These are phyloP conservation scores for Zingel zingel DNA, from an alignment of 2,113 vertebrate genomes.

Conservation along the genomic window DNA sequence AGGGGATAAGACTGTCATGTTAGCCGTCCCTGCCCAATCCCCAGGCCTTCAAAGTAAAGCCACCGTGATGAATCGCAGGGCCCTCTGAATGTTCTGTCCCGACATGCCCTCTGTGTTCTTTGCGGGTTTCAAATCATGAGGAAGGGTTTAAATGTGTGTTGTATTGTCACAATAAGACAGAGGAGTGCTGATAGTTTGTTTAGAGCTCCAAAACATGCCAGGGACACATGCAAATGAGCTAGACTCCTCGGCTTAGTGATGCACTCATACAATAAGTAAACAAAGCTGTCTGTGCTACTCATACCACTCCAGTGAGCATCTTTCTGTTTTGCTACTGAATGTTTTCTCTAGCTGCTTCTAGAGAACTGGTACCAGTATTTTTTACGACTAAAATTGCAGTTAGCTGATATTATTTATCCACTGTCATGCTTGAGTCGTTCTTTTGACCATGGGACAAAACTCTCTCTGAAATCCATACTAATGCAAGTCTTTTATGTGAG, in stretches of 20 bases:
- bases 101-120: slow-evolving; percentile 46
- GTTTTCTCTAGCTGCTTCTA: slow-evolving; percentile 23
- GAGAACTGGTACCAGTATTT: slow-evolving; percentile 1
- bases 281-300: slow-evolving; percentile 54
- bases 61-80: slow-evolving; percentile 72
- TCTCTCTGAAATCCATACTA: not conserved
- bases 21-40: slow-evolving; percentile 62
- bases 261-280: slow-evolving; percentile 61
- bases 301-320: slow-evolving; percentile 34
- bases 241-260: slow-evolving; percentile 43
- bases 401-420: slow-evolving; percentile 21
- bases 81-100: slow-evolving; percentile 37
- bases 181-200: slow-evolving; percentile 10
- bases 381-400: slow-evolving; percentile 11
- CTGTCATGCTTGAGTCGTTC: not conserved
- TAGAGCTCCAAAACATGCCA: slow-evolving; percentile 31
- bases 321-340: slow-evolving; percentile 31
- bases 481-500: not conserved
- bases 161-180: slow-evolving; percentile 38
- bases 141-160: slow-evolving; percentile 20
- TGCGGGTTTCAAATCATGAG: not conserved
- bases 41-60: slow-evolving; percentile 75
- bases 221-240: slow-evolving; percentile 60
- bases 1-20: slow-evolving; percentile 78
- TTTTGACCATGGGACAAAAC: not conserved